Evolutionary conservation across 2,113 vertebrate species (phyloP), one percentile per base, ranked within the genome.

Genomic region (Eurypyga helias): DNA sequence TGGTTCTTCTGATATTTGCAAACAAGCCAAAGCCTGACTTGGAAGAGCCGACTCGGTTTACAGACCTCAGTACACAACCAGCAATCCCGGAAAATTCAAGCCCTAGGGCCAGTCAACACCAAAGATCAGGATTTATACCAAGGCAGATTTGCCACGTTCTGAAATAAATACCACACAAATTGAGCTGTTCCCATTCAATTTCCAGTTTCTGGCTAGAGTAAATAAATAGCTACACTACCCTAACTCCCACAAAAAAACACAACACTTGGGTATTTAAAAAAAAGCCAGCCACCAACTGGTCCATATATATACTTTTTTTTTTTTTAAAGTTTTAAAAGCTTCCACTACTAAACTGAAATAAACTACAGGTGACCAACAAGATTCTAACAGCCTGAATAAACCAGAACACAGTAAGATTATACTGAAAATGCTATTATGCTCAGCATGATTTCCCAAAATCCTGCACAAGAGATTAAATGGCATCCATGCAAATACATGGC

Each of bases 41-140:
- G 0, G 16, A 54, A 58, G 25, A 67, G 61, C 28, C 3, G 0
- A 23, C 46, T 17, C n/a, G 1, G 25, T 43, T 36, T 23, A 43
- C 0, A 55, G 48, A 55, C 48, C 67, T 62, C 24, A 5, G 33
- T 4, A 33, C 0, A 0, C 0, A 0, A 17, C 52, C 2, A 24
- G 43, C 25, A 25, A 23, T 2, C 46, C 83, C 21, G 57, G 58
- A 36, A 36, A 51, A 64, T 7, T 20, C 62, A 81, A 65, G 41
- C 36, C 2, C 1, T 1, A 17, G 12, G 46, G 28, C 17, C 49
- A 48, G 15, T 11, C 48, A 34, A 20, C 49, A 25, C 29, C 25
- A 5, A 6, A 33, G 17, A 20, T 62, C 16, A 41, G 62, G 26
- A 45, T 21, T 83, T 49, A 49, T 3, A 46, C 11, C 36, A 28